A percentile compares a stretch with the other conserved stretches of the same genome.
These are phyloP conservation scores for Plagiodera versicolora DNA, from an alignment of 2,888 invertebrate genomes.

Conservation along the genomic window DNA sequence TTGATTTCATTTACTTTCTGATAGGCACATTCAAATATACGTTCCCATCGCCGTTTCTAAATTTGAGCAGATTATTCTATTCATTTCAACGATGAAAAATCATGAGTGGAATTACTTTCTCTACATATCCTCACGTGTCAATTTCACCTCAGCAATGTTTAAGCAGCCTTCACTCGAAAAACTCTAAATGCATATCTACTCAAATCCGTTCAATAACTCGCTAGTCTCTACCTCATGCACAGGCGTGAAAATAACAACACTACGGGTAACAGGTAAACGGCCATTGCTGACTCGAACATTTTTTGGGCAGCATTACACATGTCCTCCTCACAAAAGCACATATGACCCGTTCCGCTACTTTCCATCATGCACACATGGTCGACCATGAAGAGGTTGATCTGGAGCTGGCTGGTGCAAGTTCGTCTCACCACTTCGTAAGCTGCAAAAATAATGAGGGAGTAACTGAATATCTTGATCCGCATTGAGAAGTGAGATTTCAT, in stretches of 20 bases:
- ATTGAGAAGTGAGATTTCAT: too few species aligned
- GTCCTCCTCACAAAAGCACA: slow-evolving; percentile 98
- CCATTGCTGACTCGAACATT: slow-evolving; percentile 18
- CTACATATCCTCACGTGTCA: too few species aligned
- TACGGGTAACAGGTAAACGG: slow-evolving; percentile 35
- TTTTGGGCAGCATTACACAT: slow-evolving; percentile 75
- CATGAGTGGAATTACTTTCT: too few species aligned
- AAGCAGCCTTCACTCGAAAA: not conserved
- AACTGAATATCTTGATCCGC: too few species aligned
- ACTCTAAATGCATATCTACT: slow-evolving; percentile 2
- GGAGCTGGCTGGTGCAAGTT: slow-evolving; percentile 90
- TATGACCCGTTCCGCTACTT: slow-evolving; percentile 96
- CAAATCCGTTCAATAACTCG: slow-evolving; percentile 15
- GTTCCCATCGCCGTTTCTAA: too few species aligned
- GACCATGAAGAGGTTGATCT: slow-evolving; percentile 96
- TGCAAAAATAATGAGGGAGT: slow-evolving; percentile 58
- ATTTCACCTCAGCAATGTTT: too few species aligned
- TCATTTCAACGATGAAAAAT: too few species aligned
- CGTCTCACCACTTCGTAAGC: slow-evolving; percentile 89
- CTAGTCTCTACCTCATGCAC: slow-evolving; percentile 43
- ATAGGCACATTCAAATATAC: too few species aligned
- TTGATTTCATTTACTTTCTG: too few species aligned
- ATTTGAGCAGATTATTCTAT: too few species aligned
- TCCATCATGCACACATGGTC: slow-evolving; percentile 99
- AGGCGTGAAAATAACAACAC: slow-evolving; percentile 41